A percentile compares a stretch with the other conserved stretches of the same genome.
Conservation (phyloP, 2,797 vertebrate species). For the Labeo calbasu region DNA sequence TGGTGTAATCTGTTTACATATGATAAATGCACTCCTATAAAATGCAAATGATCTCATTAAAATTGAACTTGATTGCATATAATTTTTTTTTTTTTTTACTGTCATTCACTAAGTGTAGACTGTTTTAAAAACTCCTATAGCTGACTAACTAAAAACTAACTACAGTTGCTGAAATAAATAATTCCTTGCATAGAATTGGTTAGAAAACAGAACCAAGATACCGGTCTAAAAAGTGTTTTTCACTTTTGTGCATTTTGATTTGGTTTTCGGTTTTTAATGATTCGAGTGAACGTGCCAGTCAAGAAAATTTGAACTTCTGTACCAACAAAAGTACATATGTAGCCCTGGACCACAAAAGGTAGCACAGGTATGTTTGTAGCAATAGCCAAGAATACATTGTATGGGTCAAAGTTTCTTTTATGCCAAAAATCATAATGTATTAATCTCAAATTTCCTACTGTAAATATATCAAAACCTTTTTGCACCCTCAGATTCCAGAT, state of each 20-base stretch:
- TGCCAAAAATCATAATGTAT: too few relatives aligned
- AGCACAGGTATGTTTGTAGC: too few relatives aligned
- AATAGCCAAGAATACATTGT: too few relatives aligned
- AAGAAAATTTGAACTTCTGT: neutral
- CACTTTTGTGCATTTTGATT: neutral
- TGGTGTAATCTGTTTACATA: constrained; percentile 6
- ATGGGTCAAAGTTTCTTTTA: too few relatives aligned
- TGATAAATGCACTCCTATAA: constrained; percentile 3
- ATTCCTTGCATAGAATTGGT: neutral
- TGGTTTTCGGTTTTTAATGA: neutral
- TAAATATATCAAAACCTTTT: too few relatives aligned
- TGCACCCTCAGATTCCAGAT: too few relatives aligned
- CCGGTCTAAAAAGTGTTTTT: neutral
- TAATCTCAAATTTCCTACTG: too few relatives aligned
- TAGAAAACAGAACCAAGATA: neutral
- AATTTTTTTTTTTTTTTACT: neutral
- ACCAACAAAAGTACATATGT: neutral
- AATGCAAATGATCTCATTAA: neutral
- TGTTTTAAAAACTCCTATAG: neutral
- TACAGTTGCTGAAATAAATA: neutral
- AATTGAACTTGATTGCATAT: neutral
- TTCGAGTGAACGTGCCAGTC: neutral
- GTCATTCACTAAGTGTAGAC: neutral
- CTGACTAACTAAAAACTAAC: too few relatives aligned
- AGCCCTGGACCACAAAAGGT: too few relatives aligned